Percentiles rank a stretch among this genome's conserved stretches.
phyloP scores from a whole-genome alignment of 1,140 invertebrate species.

The Lucilia cuprina region DNA sequence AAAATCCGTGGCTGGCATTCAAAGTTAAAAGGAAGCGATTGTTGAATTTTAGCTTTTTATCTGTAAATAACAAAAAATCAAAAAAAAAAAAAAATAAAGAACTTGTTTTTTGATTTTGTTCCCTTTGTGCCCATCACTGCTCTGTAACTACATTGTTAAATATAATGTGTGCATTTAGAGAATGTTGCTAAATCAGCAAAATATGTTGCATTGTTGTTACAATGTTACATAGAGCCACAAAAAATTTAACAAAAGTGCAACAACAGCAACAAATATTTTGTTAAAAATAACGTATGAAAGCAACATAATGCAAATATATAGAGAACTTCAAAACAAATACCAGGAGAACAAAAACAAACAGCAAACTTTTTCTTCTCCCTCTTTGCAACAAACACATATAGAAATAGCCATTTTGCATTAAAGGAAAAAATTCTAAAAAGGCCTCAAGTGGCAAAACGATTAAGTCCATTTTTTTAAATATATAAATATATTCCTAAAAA shows the following conservation, averaged over 20 bases:
- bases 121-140: no score
- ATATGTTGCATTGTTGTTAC: neutral
- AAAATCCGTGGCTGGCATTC: no score
- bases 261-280: neutral
- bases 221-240: neutral
- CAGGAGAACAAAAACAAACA: neutral
- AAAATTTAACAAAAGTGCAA: neutral
- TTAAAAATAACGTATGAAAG: neutral
- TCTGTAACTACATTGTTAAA: neutral
- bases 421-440: no score
- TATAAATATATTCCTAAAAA: no score
- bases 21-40: no score
- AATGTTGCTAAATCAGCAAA: slow-evolving; percentile 9
- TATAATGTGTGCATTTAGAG: neutral
- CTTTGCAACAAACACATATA: neutral
- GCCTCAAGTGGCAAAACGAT: no score
- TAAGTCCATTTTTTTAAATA: no score
- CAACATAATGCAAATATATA: slow-evolving; percentile 22
- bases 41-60: no score
- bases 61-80: no score
- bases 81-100: no score
- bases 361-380: neutral
- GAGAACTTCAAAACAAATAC: neutral
- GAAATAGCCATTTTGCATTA: neutral
- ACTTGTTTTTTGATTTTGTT: no score